Evolutionary conservation across 2,113 vertebrate genomes (phyloP), one percentile per base, ranked within the genome.

Genomic region (Trogon melanurus): DNA sequence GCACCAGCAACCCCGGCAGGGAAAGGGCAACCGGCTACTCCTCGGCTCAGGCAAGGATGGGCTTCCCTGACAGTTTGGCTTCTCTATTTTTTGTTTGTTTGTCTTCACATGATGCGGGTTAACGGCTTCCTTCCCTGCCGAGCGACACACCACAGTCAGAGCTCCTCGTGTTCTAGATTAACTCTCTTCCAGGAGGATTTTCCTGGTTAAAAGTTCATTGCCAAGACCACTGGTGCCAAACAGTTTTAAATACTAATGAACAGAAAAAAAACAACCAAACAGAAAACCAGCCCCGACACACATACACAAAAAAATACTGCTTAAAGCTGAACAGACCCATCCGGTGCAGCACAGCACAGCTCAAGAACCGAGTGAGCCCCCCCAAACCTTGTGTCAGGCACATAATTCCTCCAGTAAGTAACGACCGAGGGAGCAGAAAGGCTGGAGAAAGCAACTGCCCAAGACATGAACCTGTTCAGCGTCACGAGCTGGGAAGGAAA

Each of bases 121-220:
- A 2, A 41, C 41, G 10, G 41, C 41, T 41, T 41, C 41, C 41
- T 41, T 48, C 96, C 88, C 85, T 88, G 72, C 70, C 80, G 41
- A 36, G 60, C 8, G 67, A 71, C 58, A 5, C 3, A 0, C 13
- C 76, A 12, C 66, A 79, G 71, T 38, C 19, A 69, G 34, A 91
- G 81, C 80, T 51, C 57, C 56, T 34, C 36, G 1, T 6, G 29
- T 30, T 44, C 84, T 71, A 70, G 3, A 36, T 38, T 53, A 69
- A 92, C 62, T 61, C 65, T 22, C 1, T 9, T 21, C 75, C 89
- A 91, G 93, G 90, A 85, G 22, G 4, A 36, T 26, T 25, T 25
- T 80, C 93, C 94, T 82, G 74, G 50, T 65, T 81, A 32, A 16
- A 89, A 85, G 47, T 78, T 94, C 91, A 70, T 38, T 60, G 56